A percentile compares a stretch with the other conserved stretches of the same genome.
Evolutionary conservation across 1,140 invertebrate species (phyloP).

Genomic region (Ruditapes philippinarum): DNA sequence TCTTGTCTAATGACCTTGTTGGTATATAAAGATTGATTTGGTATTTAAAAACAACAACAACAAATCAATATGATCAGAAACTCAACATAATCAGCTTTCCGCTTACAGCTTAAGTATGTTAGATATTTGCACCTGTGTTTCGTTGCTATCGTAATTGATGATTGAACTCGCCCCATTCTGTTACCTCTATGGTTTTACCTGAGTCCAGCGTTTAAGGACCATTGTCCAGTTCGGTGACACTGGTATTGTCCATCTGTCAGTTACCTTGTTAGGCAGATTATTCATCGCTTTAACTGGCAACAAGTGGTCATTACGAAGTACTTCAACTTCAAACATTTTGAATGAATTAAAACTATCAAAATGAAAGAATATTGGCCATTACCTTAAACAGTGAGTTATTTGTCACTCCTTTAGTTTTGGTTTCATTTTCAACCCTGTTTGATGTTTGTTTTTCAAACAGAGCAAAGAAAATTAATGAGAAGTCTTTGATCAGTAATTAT

Average conservation of each 20-base stretch:
- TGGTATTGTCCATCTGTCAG: slow-evolving; percentile 2
- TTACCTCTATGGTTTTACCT: not conserved
- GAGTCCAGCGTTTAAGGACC: not conserved
- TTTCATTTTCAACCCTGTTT: no score
- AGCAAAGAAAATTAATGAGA: no score
- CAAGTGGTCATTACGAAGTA: not conserved
- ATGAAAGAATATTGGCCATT: not conserved
- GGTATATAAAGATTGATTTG: no score
- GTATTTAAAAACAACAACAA: no score
- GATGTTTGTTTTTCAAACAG: no score
- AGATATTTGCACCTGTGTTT: not conserved
- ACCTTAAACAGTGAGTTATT: not conserved
- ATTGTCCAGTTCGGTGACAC: not conserved
- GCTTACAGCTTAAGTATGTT: no score
- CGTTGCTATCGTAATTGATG: not conserved
- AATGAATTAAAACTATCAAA: not conserved
- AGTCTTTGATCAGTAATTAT: no score
- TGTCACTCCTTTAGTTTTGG: not conserved
- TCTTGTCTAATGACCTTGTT: no score
- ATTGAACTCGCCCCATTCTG: not conserved
- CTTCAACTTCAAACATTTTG: not conserved
- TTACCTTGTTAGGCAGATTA: not conserved
- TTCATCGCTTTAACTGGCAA: not conserved
- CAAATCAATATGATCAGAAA: no score
- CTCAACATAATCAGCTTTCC: no score